Conservation (phyloP, 2,888 invertebrate genomes). For the Lydus trimaculatus region DNA sequence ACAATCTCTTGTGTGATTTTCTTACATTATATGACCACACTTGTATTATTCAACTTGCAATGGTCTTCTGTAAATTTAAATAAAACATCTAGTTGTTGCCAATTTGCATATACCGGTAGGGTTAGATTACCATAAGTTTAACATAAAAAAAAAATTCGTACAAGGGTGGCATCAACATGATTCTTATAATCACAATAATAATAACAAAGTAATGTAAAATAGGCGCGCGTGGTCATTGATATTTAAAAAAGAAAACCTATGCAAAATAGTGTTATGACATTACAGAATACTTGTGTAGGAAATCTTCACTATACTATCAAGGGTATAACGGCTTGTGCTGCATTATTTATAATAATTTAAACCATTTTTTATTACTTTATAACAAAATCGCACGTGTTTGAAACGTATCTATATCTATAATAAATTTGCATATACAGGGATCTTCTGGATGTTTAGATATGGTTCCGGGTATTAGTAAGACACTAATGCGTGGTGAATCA, state of each 20-base stretch:
- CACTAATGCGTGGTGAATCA: background rate
- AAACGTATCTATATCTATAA: constrained; percentile 12
- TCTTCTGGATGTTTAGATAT: background rate
- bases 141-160: constrained; percentile 32
- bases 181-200: constrained; percentile 24
- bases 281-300: constrained; percentile 22
- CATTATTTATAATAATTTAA: constrained; percentile 8
- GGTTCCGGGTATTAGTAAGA: background rate
- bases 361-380: background rate
- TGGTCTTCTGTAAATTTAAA: constrained; percentile 24
- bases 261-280: constrained; percentile 21
- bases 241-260: constrained; percentile 35
- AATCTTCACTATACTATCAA: background rate
- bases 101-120: constrained; percentile 43
- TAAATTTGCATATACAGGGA: constrained; percentile 19
- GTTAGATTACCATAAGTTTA: constrained; percentile 44
- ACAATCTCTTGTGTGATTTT: background rate
- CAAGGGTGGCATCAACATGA: constrained; percentile 21
- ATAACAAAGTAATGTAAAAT: constrained; percentile 24
- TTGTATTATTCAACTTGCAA: background rate
- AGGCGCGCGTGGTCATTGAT: constrained; percentile 37
- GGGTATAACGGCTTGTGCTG: constrained; percentile 12
- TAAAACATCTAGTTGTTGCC: constrained; percentile 23
- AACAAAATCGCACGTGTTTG: constrained; percentile 25
- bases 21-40: background rate